These are phyloP conservation scores for Sarcophaga caerulescens DNA, from an alignment of 2,888 invertebrate species.

Conservation along the genomic window DNA sequence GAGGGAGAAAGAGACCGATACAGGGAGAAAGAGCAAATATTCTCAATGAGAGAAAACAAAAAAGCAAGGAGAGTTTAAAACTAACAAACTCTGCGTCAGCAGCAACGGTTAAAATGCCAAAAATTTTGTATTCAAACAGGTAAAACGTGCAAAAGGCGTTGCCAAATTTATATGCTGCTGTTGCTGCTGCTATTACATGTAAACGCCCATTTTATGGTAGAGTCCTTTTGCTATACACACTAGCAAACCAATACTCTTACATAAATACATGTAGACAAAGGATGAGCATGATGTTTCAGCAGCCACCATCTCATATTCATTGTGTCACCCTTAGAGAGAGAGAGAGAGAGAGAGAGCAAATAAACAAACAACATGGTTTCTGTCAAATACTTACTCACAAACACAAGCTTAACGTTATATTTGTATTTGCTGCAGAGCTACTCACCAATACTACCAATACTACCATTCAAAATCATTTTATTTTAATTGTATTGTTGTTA, in stretches of 20 bases:
- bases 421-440: not conserved
- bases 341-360: constrained; percentile 21
- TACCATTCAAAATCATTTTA: constrained; percentile 30
- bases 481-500: constrained; percentile 50
- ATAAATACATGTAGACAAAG: not conserved
- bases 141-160: constrained; percentile 61
- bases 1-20: constrained; percentile 13
- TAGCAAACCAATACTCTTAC: not conserved
- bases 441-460: constrained; percentile 52
- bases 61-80: constrained; percentile 4
- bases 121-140: constrained; percentile 54
- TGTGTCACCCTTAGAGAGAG: constrained; percentile 44
- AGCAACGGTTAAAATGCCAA: constrained; percentile 53
- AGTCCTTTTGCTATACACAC: not conserved
- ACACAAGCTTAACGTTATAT: not conserved
- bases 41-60: constrained; percentile 22
- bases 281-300: constrained; percentile 51
- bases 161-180: constrained; percentile 27
- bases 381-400: constrained; percentile 51
- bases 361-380: constrained; percentile 61
- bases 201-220: constrained; percentile 50
- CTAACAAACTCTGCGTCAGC: not conserved
- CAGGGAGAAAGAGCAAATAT: constrained; percentile 19
- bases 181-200: not conserved
- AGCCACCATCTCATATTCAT: constrained; percentile 47